Base-by-base conservation (phyloP, 1,140 invertebrate species). In the Bombyx mori region DNA sequence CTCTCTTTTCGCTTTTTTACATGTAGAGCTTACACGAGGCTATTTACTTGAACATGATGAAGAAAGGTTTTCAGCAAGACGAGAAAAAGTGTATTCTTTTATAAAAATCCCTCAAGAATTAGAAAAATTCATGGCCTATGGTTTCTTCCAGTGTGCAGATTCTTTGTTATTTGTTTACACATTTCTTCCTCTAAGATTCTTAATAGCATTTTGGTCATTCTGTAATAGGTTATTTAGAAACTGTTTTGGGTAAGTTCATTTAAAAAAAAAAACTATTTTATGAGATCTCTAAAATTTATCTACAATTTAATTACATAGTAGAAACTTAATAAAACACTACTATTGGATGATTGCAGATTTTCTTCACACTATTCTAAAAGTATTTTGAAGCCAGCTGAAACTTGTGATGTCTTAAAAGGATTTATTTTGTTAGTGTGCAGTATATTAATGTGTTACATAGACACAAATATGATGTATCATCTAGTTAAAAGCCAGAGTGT, bases 391-490 rank as follows among this genome's bases (percentile, higher is more conserved):
- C 94, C 97, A 47, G 96, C 97, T 4, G 97, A 99, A 89, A 95
- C 96, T 48, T 99, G 98, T 90, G 98, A 99, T 91, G 81, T 99
- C 42, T 84, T 99, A 3, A 99, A 99, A 89, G 96, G 96, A 5
- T 89, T 94, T 49, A 94, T 99, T 52, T 91, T 99, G 67, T 89
- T 99, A 60, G 79, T 94, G 42, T 96, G 96, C 70, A 95, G 94
- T 78, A 89, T 94, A 56, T 88, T 97, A 44, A 95, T 98, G 88
- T 94, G 93, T 63, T 95, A 96, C 71, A 92, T 99, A 56, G 98
- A 99, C 81, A 99, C 97, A 8, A 99, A 98, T 63, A 96, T 99
- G 90, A 94, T 99, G 89, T 99, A 99, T 88, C 99, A 99, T 88
- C 90, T 99, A 64, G 98, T 99, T 42, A 97, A 99, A 83, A 98